Evolutionary conservation across 2,113 vertebrate species (phyloP).

Genomic region (Trinectes maculatus): DNA sequence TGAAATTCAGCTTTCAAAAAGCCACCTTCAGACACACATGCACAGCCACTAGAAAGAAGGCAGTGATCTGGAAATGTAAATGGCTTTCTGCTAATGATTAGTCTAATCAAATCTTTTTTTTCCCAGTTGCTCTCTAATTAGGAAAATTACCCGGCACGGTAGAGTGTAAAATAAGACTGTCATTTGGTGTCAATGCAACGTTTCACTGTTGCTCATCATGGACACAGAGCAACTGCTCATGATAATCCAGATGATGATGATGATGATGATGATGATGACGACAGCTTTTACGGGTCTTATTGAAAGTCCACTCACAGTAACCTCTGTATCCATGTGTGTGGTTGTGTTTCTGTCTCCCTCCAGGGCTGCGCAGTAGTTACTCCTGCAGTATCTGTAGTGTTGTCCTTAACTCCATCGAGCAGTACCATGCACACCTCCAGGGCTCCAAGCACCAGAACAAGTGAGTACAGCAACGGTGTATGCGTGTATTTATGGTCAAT

Average conservation of each 20-base stretch:
- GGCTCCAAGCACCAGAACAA: conserved; percentile 88
- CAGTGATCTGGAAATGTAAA: conserved; percentile 43
- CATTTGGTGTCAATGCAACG: conserved; percentile 34
- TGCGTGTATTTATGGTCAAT: neutral
- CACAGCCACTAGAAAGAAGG: conserved; percentile 15
- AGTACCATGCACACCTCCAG: conserved; percentile 86
- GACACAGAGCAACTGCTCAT: conserved; percentile 1
- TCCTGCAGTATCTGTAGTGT: conserved; percentile 84
- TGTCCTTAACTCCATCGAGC: conserved; percentile 86
- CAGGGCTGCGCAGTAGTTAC: conserved; percentile 84
- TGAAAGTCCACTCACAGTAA: conserved; percentile 23
- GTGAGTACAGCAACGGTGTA: conserved; percentile 71
- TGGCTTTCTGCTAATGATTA: conserved; percentile 60
- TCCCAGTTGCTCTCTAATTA: conserved; percentile 65
- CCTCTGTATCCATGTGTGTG: conserved; percentile 9
- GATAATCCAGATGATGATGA: conserved; percentile 23
- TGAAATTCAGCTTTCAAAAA: conserved; percentile 42
- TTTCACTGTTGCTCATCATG: conserved; percentile 31
- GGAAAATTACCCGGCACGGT: conserved; percentile 49
- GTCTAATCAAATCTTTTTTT: conserved; percentile 57
- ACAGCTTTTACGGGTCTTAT: conserved; percentile 16
- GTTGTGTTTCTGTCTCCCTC: conserved; percentile 35
- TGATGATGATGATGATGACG: neutral
- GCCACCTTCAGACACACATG: conserved; percentile 21
- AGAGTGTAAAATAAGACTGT: conserved; percentile 41